Evolutionary conservation across 2,888 invertebrate species (phyloP), one percentile per base, ranked within the genome.

Genomic region (Cenopis cana): DNA sequence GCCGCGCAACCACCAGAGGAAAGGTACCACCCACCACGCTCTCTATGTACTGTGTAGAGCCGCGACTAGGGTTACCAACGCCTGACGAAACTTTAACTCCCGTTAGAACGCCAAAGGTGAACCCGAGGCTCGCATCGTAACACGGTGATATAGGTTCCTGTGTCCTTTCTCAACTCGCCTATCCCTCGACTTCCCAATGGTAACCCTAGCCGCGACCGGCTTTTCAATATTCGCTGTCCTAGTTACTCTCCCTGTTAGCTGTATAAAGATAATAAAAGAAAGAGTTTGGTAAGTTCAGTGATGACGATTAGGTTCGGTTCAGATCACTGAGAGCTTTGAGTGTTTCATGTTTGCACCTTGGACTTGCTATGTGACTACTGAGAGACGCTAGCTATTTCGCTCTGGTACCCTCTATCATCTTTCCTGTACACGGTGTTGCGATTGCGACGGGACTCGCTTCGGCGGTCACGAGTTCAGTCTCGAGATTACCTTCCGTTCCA

Each of bases 281-380:
- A 78, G 80, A 82, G 82, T 88, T 90, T 87, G 90, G 91, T 91
- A 91, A 90, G 90, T 91, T 86, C 90, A 89, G 89, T 88, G 86
- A 82, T 79, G 86, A 85, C 81, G 81, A 78, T 81, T 78, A 79
- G 84, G 82, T 83, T 88, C 85, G 81, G 81, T 82, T 82, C 85
- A 85, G 88, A 87, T 89, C 90, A 93, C 91, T 90, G 88, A 93
- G 93, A 93, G 94, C 94, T 94, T 94, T 94, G 92, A 93, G 93
- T 94, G 94, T 94, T 94, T 93, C 93, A 93, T 94, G 94, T 94
- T 93, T 94, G 94, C 94, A 94, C 94, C 93, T 93, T 94, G 93
- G 93, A 93, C 93, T 93, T 93, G 94, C 93, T 93, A 91, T 93
- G 93, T 93, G 90, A 93, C 89, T 90, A 91, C 88, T 90, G 82